Conservation (phyloP, 2,797 vertebrate genomes). For the Muraenolepis orangiensis region DNA sequence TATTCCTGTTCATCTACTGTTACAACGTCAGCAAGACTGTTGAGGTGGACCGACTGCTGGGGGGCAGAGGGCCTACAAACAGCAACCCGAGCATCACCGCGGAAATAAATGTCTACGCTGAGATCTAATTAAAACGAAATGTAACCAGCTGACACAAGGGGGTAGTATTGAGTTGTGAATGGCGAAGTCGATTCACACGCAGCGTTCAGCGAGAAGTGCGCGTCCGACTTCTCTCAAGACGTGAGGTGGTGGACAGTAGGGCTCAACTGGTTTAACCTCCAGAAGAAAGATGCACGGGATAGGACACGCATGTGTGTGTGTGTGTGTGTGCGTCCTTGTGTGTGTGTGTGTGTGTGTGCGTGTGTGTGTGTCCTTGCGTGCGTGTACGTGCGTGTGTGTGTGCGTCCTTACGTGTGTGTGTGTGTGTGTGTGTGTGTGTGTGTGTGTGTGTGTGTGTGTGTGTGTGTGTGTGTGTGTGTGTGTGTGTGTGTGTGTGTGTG, state of each 20-base stretch:
- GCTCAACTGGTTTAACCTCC: slow-evolving; percentile 10
- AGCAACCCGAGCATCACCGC: neutral
- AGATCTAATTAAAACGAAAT: neutral
- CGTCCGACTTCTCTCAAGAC: neutral
- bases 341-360: too few relatives aligned
- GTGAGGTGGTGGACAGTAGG: slow-evolving; percentile 18
- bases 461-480: neutral
- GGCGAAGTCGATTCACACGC: neutral
- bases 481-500: neutral
- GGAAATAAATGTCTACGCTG: neutral
- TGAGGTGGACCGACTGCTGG: neutral
- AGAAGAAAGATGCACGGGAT: slow-evolving; percentile 25
- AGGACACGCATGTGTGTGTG: too few relatives aligned
- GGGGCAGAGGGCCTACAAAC: too few relatives aligned
- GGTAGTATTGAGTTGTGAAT: slow-evolving; percentile 51
- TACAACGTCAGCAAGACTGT: slow-evolving; percentile 31
- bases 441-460: too few relatives aligned
- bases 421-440: too few relatives aligned
- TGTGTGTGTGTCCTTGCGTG: too few relatives aligned
- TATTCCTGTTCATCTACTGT: slow-evolving; percentile 64
- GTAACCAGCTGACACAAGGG: slow-evolving; percentile 48
- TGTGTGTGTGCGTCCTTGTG: neutral
- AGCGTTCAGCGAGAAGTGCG: neutral
- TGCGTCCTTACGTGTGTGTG: too few relatives aligned
- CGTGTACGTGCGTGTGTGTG: too few relatives aligned